Evolutionary conservation across 2,113 vertebrate genomes (phyloP), one percentile per base, ranked within the genome.

Genomic region (Jaculus jaculus): DNA sequence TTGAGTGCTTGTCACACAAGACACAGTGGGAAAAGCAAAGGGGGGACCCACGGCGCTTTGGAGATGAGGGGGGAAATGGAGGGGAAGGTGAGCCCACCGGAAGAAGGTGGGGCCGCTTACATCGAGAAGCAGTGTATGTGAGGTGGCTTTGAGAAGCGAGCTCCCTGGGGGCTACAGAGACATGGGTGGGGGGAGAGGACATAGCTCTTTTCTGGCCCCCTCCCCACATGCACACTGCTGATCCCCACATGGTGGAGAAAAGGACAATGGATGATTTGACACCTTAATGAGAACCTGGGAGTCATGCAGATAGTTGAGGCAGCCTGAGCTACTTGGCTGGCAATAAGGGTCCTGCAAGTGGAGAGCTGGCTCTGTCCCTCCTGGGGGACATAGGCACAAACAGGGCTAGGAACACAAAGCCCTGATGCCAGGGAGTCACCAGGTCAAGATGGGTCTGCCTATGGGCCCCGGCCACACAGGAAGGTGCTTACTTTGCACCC

Each of bases 401-500:
- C 60, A 5, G 0, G n/a, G n/a, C n/a, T 0, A 5, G 5, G 37
- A 34, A 26, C 1, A 12, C 28, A 10, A 1, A 28, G 0, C 0
- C 12, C 84, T 17, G 28, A 47, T 58, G 69, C 7, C 5, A 9
- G 34, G 61, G 65, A 30, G 63, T 39, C 28, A 4, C 2, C 9
- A 68, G 11, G 23, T 34, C 58, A 10, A 18, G 6, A 24, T 0
- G 1, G 4, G 18, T 4, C 54, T 74, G 37, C 12, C 42, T 18
- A 17, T 4, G 23, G 5, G 21, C 9, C 47, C 20, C 20, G 17
- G 8, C 42, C 30, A 28, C 2, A 5, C 37, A 58, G 34, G 11
- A n/a, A 42, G 1, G 1, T 15, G 28, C 60, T 5, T 3, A 8
- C 69, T 72, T 24, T 8, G 16, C 13, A 2, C 15, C 42, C 28